These are phyloP conservation scores for Chironomus tepperi DNA, from an alignment of 1,140 invertebrate species.

Conservation along the genomic window DNA sequence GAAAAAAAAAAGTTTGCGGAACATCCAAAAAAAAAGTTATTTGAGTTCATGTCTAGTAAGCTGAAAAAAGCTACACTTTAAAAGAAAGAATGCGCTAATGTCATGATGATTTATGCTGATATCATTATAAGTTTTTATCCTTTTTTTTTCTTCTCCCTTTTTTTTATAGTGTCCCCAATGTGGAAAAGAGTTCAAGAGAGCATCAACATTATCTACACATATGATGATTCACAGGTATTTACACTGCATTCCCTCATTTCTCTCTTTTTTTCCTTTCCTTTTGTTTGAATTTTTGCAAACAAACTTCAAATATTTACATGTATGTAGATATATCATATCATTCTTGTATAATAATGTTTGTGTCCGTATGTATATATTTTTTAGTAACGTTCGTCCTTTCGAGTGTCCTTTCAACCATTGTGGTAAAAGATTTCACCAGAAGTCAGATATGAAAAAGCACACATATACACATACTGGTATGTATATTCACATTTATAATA, in stretches of 20 bases:
- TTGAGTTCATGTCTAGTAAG: too few species aligned
- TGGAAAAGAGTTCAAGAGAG: constrained; percentile 95
- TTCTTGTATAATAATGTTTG: not conserved
- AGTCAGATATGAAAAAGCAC: constrained; percentile 99
- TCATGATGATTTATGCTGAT: too few species aligned
- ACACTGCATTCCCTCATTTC: not conserved
- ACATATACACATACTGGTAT: constrained; percentile 98
- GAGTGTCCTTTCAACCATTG: constrained; percentile 89
- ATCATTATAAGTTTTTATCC: too few species aligned
- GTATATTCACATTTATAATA: constrained; percentile 35
- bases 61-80: too few species aligned
- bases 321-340: not conserved
- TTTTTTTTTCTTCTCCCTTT: not conserved
- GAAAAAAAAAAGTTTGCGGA: too few species aligned
- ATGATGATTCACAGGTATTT: constrained; percentile 98
- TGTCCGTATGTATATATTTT: not conserved
- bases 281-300: not conserved
- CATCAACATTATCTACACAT: constrained; percentile 97
- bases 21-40: too few species aligned
- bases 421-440: constrained; percentile 98
- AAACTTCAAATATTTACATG: constrained; percentile 1
- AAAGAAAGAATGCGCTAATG: too few species aligned
- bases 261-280: not conserved
- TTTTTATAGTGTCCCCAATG: constrained; percentile 80
- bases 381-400: constrained; percentile 50